Base-by-base conservation (phyloP, 2,888 invertebrate genomes). In the Cheilosia urbana region DNA sequence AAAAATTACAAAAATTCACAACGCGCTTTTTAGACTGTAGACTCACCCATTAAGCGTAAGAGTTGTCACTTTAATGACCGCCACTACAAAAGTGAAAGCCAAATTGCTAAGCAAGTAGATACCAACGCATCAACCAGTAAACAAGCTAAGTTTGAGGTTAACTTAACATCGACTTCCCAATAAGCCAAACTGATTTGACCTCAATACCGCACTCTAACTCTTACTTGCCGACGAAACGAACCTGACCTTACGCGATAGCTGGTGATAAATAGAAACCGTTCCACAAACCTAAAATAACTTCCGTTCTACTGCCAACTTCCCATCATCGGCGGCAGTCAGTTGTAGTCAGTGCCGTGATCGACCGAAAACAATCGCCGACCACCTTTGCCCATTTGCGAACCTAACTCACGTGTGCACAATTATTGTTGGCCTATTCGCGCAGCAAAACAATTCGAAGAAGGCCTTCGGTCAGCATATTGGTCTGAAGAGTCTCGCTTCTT, bases 241-340 rank as follows among this genome's bases (percentile, higher is more conserved):
- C 72, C 72, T 72, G 72, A 66, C 65, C 66, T 53, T 51, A 65
- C 27, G 9, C 40, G 9, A 71, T 40, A 63, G 13, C 30, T 24
- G 40, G 27, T 53, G n/a, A 62, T 80, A 60, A 65, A 78, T 49
- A 71, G 66, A 62, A 40, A 49, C 45, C 45, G 73, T 73, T 80
- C 79, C 66, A 47, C 15, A 80, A 68, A 80, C 79, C 72, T 55
- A 34, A 73, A 80, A 73, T 7, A 53, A n/a, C 53, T 80, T 80
- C 79, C 79, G 79, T 80, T 73, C 79, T 47, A 49, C 37, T 53
- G 42, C 37, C 47, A 42, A 24, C 51, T 42, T 17, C 17, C 60
- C 66, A 24, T 53, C 49, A 51, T 42, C 11, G 57, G 1, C 13
- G 37, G 34, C 27, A n/a, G 37, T 55, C 27, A n/a, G 30, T 15